These are phyloP conservation scores for Calephelis virginiensis DNA, from an alignment of 1,140 invertebrate species.

Conservation along the genomic window DNA sequence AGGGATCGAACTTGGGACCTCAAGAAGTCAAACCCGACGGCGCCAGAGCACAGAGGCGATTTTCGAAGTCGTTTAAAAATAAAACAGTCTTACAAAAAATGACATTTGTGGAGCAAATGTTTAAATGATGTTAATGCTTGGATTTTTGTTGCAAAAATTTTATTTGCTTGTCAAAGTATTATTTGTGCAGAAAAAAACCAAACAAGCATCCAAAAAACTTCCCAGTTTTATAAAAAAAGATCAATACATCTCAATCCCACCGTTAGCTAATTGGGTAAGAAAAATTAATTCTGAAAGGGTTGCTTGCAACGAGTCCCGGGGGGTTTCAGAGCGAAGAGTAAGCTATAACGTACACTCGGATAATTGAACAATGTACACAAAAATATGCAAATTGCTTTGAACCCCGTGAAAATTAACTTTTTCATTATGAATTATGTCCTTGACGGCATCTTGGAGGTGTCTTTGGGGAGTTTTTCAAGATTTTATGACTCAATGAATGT, in stretches of 20 bases:
- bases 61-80: too few species aligned
- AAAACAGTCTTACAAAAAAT: too few species aligned
- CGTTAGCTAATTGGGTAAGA: conserved; percentile 68
- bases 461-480: conserved; percentile 73
- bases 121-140: too few species aligned
- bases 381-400: conserved; percentile 72
- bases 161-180: too few species aligned
- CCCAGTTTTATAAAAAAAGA: conserved; percentile 33
- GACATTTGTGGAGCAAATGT: too few species aligned
- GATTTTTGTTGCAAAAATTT: too few species aligned
- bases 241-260: conserved; percentile 53
- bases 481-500: conserved; percentile 50
- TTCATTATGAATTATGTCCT: conserved; percentile 77
- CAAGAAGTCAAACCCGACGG: too few species aligned
- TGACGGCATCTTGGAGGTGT: conserved; percentile 57
- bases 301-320: conserved; percentile 54
- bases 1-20: too few species aligned
- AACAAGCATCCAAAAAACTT: not conserved
- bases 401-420: conserved; percentile 74
- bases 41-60: too few species aligned
- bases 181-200: too few species aligned
- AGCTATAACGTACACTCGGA: conserved; percentile 50
- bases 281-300: conserved; percentile 75
- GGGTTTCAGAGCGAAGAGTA: conserved; percentile 44
- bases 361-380: conserved; percentile 66